These are phyloP conservation scores for Cebus imitator DNA, from an alignment of 2,113 vertebrate genomes.

Conservation along the genomic window DNA sequence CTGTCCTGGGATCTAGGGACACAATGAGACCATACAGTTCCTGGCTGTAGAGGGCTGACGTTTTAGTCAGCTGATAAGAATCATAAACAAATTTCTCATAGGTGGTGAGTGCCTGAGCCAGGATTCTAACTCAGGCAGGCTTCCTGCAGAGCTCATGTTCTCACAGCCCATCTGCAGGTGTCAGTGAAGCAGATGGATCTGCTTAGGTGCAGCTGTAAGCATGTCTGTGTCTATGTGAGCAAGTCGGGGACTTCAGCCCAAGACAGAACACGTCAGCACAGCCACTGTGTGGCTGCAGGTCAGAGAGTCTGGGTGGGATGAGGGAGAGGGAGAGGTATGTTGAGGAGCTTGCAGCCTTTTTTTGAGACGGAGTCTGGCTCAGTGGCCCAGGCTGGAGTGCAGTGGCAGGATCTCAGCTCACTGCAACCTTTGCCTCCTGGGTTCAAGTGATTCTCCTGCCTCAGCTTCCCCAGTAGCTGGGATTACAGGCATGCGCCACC, in stretches of 20 bases:
- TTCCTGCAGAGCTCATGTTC: neutral
- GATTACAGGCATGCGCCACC: too few species aligned
- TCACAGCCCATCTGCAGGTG: neutral
- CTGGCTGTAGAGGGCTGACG: neutral
- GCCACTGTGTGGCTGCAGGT: neutral
- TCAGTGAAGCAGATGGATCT: neutral
- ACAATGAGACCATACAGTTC: neutral
- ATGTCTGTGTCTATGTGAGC: neutral
- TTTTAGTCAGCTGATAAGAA: neutral
- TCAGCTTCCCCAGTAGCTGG: too few species aligned
- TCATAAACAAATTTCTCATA: neutral
- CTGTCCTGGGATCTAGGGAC: too few species aligned
- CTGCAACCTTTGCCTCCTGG: too few species aligned
- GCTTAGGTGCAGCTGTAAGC: neutral
- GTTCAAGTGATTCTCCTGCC: too few species aligned
- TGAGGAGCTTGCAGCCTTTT: neutral
- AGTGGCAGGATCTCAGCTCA: too few species aligned
- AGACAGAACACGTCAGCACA: neutral
- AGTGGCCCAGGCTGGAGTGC: too few species aligned
- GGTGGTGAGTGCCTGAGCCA: neutral
- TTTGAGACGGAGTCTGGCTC: too few species aligned
- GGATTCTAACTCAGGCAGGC: neutral
- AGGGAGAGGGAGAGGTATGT: neutral
- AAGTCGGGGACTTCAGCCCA: too few species aligned
- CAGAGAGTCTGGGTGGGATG: neutral